Base-by-base conservation (phyloP, 1,140 invertebrate genomes). In the Drosophila santomea region DNA sequence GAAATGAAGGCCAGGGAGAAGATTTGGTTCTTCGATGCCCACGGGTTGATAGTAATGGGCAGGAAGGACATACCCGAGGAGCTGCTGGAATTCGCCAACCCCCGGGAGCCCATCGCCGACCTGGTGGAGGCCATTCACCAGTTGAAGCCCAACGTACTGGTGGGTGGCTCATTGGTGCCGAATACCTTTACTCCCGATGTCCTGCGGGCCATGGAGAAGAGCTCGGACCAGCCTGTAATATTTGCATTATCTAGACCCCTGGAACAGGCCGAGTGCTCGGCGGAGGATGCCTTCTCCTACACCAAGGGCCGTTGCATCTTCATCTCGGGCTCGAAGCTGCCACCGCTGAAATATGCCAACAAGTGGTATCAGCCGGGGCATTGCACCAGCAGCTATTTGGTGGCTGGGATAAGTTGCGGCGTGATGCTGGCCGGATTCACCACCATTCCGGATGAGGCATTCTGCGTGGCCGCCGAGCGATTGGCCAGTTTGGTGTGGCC, bases 181-280 rank as follows among this genome's bases (percentile, higher is more conserved):
- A 96, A 97, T 50, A 97, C 96, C 10, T 99, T 99, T 91, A 98
- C 96, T 0, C 93, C 95, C 20, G 95, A 96, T 57, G 96, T 99
- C 79, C 93, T 99, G 6, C 93, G 95, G 68, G 94, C 95, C 78
- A 98, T 99, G 97, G 96, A 85, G 25, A 58, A 74, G 28, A 71
- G 60, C 36, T 66, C 80, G 4, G 38, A 68, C 3, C 97, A 96
- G 96, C 98, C 63, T 94, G 80, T 92, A 4, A 98, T 99, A 58
- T 99, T 99, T 93, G 98, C 98, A 32, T 93, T 99, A 4, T 99
- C 98, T 78, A 98, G 98, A 93, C 98, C 98, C 38, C 97, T 97
- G 1, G 95, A 94, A 80, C 97, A 97, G 93, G 97, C 98, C 0
- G 98, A 99, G 93, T 99, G 98, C 89, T 98, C 98, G 3, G 98